Conservation (phyloP, 2,888 invertebrate species). For the Stenodera caucasica region DNA sequence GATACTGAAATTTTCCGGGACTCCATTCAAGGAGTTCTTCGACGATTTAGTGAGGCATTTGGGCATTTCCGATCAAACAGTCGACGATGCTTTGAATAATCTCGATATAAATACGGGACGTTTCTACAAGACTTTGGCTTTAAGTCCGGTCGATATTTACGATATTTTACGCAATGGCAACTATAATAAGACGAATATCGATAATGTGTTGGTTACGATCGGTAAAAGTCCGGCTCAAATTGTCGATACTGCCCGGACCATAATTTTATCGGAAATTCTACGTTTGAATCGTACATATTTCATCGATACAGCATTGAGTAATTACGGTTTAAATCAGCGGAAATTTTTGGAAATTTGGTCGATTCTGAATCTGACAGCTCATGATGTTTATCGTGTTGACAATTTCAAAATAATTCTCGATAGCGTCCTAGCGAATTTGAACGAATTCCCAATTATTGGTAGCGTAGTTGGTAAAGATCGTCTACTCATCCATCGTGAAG, state of each 20-base stretch:
- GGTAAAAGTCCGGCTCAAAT: slow-evolving; percentile 6
- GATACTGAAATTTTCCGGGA: background rate
- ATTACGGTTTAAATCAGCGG: slow-evolving; percentile 12
- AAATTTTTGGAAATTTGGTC: background rate
- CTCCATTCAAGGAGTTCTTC: background rate
- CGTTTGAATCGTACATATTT: slow-evolving; percentile 5
- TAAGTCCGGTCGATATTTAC: slow-evolving; percentile 8
- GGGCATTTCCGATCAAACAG: background rate
- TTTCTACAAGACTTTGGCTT: background rate
- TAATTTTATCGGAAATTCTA: background rate
- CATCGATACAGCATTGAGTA: slow-evolving; percentile 5
- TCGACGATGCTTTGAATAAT: background rate
- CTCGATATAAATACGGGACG: background rate
- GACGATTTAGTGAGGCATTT: background rate
- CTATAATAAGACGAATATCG: slow-evolving; percentile 14
- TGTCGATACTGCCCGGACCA: background rate
- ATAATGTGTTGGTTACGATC: slow-evolving; percentile 6
- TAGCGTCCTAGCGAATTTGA: slow-evolving; percentile 8
- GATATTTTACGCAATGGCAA: slow-evolving; percentile 12
- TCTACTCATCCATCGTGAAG: slow-evolving; percentile 4
- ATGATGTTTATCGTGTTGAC: slow-evolving; percentile 18
- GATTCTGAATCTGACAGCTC: slow-evolving; percentile 15
- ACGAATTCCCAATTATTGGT: slow-evolving; percentile 5
- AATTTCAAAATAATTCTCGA: slow-evolving; percentile 12
- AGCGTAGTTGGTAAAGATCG: slow-evolving; percentile 3